Evolutionary conservation across 2,797 vertebrate species (phyloP), one percentile per base, ranked within the genome.

Genomic region (Chloroceryle inda): DNA sequence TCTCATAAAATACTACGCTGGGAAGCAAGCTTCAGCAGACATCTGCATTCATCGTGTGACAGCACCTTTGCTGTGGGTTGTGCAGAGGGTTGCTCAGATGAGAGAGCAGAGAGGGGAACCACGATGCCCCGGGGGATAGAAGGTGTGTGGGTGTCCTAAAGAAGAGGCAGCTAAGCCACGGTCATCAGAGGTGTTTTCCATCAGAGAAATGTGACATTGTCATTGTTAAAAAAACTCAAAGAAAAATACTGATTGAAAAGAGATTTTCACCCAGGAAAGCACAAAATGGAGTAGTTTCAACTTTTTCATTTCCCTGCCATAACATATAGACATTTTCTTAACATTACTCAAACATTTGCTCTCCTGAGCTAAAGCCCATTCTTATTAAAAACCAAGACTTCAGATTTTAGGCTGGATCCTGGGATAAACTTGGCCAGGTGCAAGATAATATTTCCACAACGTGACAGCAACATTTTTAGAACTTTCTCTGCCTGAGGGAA

Each of bases 1-100:
- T 38, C 33, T 74, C 6, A 29, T 53, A 4, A 79, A n/a, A 5
- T 7, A 20, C 13, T 31, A n/a, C 26, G 18, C 9, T 12, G 22
- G 27, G n/a, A 81, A 71, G 14, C 3, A 23, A 8, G 9, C 29
- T 29, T 71, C 40, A 26, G 58, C n/a, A 52, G 21, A 0, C 0
- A 23, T 4, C 13, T 9, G 13, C 6, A 2, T 45, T 38, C 0
- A 0, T 8, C 27, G 1, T 21, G n/a, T 52, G 35, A 35, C 1
- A 45, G 50, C 44, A 24, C 19, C 26, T 8, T 37, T 59, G 68
- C 56, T 14, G 55, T 29, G 19, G 29, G 29, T 29, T 58, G 15
- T 10, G 44, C 24, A n/a, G 37, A 35, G 21, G 14, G 42, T 4
- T 26, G 29, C 37, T 52, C 24, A 17, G 42, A 29, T 26, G 29